These are phyloP conservation scores for Helarctos malayanus DNA, from an alignment of 2,797 vertebrate genomes.

Conservation along the genomic window DNA sequence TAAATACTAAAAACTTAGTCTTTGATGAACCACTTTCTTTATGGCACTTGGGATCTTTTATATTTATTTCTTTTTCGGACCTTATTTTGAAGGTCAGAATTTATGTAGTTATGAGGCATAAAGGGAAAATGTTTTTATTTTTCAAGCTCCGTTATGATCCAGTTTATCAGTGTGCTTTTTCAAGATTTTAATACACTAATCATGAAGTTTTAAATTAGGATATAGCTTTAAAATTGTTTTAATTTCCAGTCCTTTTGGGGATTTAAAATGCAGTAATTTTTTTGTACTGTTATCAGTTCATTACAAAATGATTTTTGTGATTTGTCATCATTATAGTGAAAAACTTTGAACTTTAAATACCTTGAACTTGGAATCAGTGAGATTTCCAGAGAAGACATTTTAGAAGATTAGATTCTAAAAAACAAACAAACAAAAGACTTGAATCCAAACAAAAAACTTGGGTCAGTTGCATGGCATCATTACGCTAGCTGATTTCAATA, in stretches of 20 bases:
- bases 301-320: conserved; percentile 26
- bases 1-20: conserved; percentile 13
- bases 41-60: background rate
- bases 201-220: background rate
- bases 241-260: background rate
- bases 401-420: background rate
- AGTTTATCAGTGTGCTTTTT: conserved; percentile 6
- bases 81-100: conserved; percentile 43
- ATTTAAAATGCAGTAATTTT: background rate
- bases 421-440: background rate
- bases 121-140: conserved; percentile 33
- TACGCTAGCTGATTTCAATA: background rate
- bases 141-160: background rate
- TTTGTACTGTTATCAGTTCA: background rate
- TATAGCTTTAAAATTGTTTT: background rate
- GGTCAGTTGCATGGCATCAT: background rate
- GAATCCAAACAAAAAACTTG: background rate
- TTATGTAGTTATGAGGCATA: background rate
- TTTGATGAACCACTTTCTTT: background rate
- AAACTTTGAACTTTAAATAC: background rate
- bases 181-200: conserved; percentile 38
- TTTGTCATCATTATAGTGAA: background rate
- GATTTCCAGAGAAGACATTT: background rate
- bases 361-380: conserved; percentile 3
- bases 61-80: conserved; percentile 14